phyloP scores from a whole-genome alignment of 2,113 vertebrate species.

The Mastomys coucha region DNA sequence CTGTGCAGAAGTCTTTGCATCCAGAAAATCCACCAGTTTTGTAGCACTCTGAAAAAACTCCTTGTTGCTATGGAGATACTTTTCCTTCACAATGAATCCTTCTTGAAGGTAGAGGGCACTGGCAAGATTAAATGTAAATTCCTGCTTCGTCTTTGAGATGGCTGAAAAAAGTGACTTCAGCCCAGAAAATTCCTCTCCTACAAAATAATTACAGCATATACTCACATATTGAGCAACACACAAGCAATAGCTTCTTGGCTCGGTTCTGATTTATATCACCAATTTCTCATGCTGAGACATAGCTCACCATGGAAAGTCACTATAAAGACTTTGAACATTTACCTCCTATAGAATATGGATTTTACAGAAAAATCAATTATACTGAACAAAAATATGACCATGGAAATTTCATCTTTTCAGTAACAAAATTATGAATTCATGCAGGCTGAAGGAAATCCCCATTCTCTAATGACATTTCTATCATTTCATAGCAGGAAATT shows the following conservation, averaged over 20 bases:
- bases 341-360: slow-evolving; percentile 32
- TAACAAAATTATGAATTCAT: slow-evolving; percentile 31
- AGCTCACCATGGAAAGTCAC: slow-evolving; percentile 41
- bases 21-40: slow-evolving; percentile 90
- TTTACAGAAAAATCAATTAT: slow-evolving; percentile 65
- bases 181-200: slow-evolving; percentile 82
- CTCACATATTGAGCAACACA: slow-evolving; percentile 72
- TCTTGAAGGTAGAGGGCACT: slow-evolving; percentile 90
- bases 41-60: slow-evolving; percentile 86
- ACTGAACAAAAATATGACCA: neutral
- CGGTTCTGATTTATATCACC: slow-evolving; percentile 18
- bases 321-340: slow-evolving; percentile 64
- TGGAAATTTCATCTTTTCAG: slow-evolving; percentile 46
- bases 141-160: slow-evolving; percentile 79
- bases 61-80: slow-evolving; percentile 90
- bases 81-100: slow-evolving; percentile 87
- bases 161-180: slow-evolving; percentile 85
- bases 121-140: slow-evolving; percentile 89
- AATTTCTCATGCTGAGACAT: slow-evolving; percentile 33
- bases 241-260: slow-evolving; percentile 72
- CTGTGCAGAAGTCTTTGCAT: slow-evolving; percentile 85
- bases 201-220: slow-evolving; percentile 77
- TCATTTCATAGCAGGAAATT: slow-evolving; percentile 31
- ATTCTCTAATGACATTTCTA: slow-evolving; percentile 37
- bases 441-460: neutral